A percentile compares a stretch with the other conserved stretches of the same genome.
Evolutionary conservation across 1,140 invertebrate species (phyloP).

Genomic region (Drosophila nigromelanica): DNA sequence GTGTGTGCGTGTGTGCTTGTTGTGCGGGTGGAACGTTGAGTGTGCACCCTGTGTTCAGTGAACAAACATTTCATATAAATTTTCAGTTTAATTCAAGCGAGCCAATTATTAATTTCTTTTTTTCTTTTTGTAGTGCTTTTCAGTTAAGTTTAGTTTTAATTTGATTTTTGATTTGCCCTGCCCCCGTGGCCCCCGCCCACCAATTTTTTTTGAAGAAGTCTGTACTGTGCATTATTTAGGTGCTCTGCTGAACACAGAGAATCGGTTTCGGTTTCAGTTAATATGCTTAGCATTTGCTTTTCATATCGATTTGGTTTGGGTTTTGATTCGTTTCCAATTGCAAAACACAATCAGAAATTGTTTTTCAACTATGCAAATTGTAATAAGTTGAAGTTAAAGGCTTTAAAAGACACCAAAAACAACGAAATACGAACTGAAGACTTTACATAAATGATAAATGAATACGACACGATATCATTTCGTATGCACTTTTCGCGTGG

Average conservation of each 20-base stretch:
- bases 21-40: conserved; percentile 11
- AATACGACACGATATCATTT: conserved; percentile 35
- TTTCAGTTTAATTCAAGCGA: conserved; percentile 45
- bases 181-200: conserved; percentile 53
- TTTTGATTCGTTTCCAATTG: conserved; percentile 60
- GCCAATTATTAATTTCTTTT: conserved; percentile 53
- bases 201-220: conserved; percentile 50
- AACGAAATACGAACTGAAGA: conserved; percentile 41
- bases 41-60: conserved; percentile 73
- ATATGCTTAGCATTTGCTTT: conserved; percentile 21
- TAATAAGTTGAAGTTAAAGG: conserved; percentile 75
- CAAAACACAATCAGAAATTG: conserved; percentile 68
- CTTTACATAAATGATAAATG: conserved; percentile 20
- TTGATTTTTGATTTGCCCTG: conserved; percentile 55
- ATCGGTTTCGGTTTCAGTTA: conserved; percentile 46
- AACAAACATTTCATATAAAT: conserved; percentile 71
- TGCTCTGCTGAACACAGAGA: conserved; percentile 77
- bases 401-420: conserved; percentile 64
- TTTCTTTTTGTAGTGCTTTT: conserved; percentile 43
- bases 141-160: conserved; percentile 15
- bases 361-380: conserved; percentile 76
- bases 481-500: conserved; percentile 33
- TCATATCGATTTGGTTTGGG: conserved; percentile 29
- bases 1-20: conserved; percentile 1
- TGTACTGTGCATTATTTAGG: conserved; percentile 32